Evolutionary conservation across 92 coral and sea anemone species (phyloP).

Genomic region (Phenganax subtilis): DNA sequence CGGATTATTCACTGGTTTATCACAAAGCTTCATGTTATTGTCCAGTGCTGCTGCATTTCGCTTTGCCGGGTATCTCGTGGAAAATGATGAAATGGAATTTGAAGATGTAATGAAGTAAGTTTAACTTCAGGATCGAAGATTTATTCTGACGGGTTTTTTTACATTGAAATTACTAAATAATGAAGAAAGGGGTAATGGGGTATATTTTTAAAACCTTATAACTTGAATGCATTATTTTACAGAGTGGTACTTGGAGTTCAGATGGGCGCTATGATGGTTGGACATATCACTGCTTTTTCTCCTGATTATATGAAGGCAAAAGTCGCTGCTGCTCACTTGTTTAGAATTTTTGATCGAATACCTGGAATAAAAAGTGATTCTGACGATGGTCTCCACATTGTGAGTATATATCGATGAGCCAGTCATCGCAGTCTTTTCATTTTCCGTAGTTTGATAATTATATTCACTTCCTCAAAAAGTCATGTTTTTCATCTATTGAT

Average conservation of each 20-base stretch:
- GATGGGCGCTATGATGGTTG: constrained; percentile 68
- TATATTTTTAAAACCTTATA: too few species aligned
- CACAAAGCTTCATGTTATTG: constrained; percentile 66
- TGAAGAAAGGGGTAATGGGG: too few species aligned
- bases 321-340: constrained; percentile 79
- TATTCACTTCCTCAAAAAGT: too few species aligned
- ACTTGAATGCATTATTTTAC: background rate
- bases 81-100: constrained; percentile 53
- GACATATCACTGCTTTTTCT: constrained; percentile 68
- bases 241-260: constrained; percentile 74
- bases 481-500: too few species aligned
- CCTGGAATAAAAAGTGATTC: constrained; percentile 72
- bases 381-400: constrained; percentile 63
- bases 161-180: too few species aligned
- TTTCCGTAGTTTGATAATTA: too few species aligned
- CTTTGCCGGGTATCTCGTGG: constrained; percentile 74
- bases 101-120: constrained; percentile 82
- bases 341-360: constrained; percentile 66
- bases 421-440: too few species aligned
- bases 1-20: constrained; percentile 62
- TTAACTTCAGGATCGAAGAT: too few species aligned
- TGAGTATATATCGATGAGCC: constrained; percentile 36
- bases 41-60: constrained; percentile 82
- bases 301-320: constrained; percentile 89
- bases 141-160: too few species aligned